Evolutionary conservation across 2,888 invertebrate genomes (phyloP).

Genomic region (Baccha elongata): DNA sequence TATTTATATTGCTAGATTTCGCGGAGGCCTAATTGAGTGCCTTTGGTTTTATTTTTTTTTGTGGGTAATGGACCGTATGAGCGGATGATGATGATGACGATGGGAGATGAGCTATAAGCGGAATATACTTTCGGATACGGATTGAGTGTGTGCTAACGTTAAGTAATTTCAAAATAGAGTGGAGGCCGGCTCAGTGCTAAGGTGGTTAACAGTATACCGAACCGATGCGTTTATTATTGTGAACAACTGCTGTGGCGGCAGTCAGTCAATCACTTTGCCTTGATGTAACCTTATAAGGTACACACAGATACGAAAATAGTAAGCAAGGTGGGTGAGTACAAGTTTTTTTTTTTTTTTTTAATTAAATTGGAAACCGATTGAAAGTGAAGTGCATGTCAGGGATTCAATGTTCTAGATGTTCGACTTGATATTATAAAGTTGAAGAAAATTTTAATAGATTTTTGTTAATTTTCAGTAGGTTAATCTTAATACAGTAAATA

Average conservation of each 20-base stretch:
- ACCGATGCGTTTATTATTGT: slow-evolving; percentile 22
- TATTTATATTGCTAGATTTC: slow-evolving; percentile 19
- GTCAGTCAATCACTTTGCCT: slow-evolving; percentile 65
- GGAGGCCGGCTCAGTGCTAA: slow-evolving; percentile 37
- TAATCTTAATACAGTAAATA: too few relatives aligned
- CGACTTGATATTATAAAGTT: neutral
- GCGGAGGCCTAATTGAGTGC: slow-evolving; percentile 48
- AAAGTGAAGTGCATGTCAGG: slow-evolving; percentile 18
- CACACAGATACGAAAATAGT: slow-evolving; percentile 40
- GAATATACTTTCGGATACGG: slow-evolving; percentile 23
- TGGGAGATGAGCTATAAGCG: slow-evolving; percentile 6
- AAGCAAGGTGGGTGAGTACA: slow-evolving; percentile 52
- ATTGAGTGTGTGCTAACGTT: slow-evolving; percentile 28
- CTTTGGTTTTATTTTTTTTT: slow-evolving; percentile 32
- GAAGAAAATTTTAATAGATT: too few relatives aligned
- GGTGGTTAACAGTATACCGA: slow-evolving; percentile 45
- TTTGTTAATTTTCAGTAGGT: too few relatives aligned
- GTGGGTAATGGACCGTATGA: slow-evolving; percentile 38
- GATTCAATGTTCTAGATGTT: slow-evolving; percentile 31
- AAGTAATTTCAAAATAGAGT: slow-evolving; percentile 48
- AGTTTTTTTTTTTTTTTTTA: slow-evolving; percentile 22
- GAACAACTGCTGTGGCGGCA: slow-evolving; percentile 13
- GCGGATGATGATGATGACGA: slow-evolving; percentile 7
- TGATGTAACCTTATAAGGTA: slow-evolving; percentile 67
- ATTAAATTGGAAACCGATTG: slow-evolving; percentile 17